Conservation (phyloP, 2,888 invertebrate species). For the Eurytoma adleriae region DNA sequence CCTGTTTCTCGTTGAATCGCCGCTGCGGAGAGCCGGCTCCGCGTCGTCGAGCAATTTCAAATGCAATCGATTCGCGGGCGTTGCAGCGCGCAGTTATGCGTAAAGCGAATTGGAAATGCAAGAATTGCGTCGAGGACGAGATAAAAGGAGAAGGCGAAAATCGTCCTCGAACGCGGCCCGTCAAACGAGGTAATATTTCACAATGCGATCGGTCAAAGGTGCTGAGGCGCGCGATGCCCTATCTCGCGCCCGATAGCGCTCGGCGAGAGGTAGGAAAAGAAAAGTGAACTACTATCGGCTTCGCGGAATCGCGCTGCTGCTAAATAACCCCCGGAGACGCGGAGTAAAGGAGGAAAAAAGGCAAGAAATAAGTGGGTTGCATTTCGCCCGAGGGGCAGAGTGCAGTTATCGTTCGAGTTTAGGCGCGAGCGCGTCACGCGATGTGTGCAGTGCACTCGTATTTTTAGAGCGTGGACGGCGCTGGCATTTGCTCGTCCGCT, state of each 20-base stretch:
- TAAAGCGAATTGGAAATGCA: slow-evolving; percentile 21
- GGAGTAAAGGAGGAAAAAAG: too few relatives aligned
- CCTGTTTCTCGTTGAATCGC: slow-evolving; percentile 18
- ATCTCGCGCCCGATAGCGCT: too few relatives aligned
- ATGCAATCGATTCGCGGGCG: slow-evolving; percentile 43
- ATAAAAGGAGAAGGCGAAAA: neutral
- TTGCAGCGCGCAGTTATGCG: slow-evolving; percentile 30
- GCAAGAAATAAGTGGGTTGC: too few relatives aligned
- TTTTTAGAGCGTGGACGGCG: neutral
- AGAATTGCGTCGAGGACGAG: neutral
- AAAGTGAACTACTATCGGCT: too few relatives aligned
- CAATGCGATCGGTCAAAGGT: too few relatives aligned
- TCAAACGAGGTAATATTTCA: too few relatives aligned
- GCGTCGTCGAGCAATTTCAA: slow-evolving; percentile 30
- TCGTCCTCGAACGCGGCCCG: neutral
- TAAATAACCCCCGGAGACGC: too few relatives aligned
- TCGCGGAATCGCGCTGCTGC: too few relatives aligned
- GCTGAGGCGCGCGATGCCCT: too few relatives aligned
- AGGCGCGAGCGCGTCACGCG: neutral
- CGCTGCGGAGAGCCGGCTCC: neutral
- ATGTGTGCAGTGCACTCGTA: too few relatives aligned
- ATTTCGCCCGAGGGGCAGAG: neutral
- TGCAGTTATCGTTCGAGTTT: neutral
- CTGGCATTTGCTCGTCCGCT: neutral
- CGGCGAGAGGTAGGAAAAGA: too few relatives aligned